phyloP scores from a whole-genome alignment of 2,888 invertebrate species.

The Lasioglossum lativentre region DNA sequence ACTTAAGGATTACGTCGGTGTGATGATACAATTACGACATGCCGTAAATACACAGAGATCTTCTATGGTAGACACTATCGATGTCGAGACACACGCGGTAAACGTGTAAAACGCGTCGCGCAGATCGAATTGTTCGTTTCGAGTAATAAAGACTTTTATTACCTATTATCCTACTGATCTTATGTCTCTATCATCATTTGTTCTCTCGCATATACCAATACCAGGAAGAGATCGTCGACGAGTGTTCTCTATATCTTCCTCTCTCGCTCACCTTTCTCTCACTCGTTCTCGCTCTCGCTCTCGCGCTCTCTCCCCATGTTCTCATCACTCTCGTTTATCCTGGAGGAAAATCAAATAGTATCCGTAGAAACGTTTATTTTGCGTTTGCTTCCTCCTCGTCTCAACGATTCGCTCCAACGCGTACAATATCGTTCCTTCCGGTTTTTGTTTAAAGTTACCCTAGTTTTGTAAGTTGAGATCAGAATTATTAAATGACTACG shows the following conservation, averaged over 20 bases:
- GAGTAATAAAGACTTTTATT: slow-evolving; percentile 54
- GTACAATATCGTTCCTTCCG: slow-evolving; percentile 26
- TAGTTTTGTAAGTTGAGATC: slow-evolving; percentile 46
- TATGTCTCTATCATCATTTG: slow-evolving; percentile 34
- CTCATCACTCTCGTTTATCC: slow-evolving; percentile 2
- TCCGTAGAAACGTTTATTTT: slow-evolving; percentile 6
- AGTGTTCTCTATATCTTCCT: not conserved
- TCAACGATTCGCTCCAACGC: slow-evolving; percentile 13
- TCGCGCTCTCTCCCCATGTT: not conserved
- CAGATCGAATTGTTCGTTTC: slow-evolving; percentile 42
- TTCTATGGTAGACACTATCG: slow-evolving; percentile 57
- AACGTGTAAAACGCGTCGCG: slow-evolving; percentile 31
- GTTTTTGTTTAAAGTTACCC: not conserved
- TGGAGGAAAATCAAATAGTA: slow-evolving; percentile 24
- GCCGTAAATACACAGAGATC: slow-evolving; percentile 50
- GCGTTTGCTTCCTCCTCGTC: not conserved
- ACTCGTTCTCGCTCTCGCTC: not conserved
- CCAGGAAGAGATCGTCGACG: slow-evolving; percentile 42
- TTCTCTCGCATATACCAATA: slow-evolving; percentile 15
- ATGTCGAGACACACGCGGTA: slow-evolving; percentile 29
- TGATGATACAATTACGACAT: slow-evolving; percentile 28
- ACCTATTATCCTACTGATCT: slow-evolving; percentile 52
- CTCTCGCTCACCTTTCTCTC: slow-evolving; percentile 25
- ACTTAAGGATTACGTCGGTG: slow-evolving; percentile 36
- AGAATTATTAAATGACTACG: slow-evolving; percentile 38